Conservation (phyloP, 2,888 invertebrate genomes). For the Pemphredon lugubris region DNA sequence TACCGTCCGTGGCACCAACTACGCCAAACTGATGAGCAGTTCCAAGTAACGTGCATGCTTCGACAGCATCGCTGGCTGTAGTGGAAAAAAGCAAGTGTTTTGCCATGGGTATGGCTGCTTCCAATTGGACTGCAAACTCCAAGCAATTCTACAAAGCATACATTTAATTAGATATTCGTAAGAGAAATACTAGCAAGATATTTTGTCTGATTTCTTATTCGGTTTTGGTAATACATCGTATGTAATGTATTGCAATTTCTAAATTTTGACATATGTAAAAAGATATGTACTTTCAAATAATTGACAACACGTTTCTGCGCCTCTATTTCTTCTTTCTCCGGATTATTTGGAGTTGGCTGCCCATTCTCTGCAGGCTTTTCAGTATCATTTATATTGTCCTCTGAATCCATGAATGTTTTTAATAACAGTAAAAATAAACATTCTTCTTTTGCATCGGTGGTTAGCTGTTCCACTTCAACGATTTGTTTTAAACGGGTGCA, state of each 20-base stretch:
- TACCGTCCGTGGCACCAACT: slow-evolving; percentile 86
- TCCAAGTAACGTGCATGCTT: slow-evolving; percentile 94
- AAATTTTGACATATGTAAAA: too few species aligned
- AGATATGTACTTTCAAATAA: slow-evolving; percentile 86
- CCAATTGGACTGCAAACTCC: slow-evolving; percentile 82
- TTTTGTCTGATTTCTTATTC: too few species aligned
- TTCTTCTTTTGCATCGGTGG: slow-evolving; percentile 63
- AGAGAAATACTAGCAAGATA: too few species aligned
- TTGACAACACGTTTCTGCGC: slow-evolving; percentile 86
- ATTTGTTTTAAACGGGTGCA: slow-evolving; percentile 53
- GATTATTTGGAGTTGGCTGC: slow-evolving; percentile 78
- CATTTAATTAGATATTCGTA: not conserved
- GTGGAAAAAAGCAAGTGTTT: slow-evolving; percentile 88
- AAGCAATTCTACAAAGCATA: slow-evolving; percentile 81
- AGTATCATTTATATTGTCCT: slow-evolving; percentile 58
- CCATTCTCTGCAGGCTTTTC: not conserved
- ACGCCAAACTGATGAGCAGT: slow-evolving; percentile 90
- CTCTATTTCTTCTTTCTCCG: slow-evolving; percentile 83
- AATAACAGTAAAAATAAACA: slow-evolving; percentile 69
- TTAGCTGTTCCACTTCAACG: slow-evolving; percentile 58
- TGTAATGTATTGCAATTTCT: too few species aligned
- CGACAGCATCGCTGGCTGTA: slow-evolving; percentile 90
- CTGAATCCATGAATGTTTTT: slow-evolving; percentile 76
- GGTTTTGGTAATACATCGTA: too few species aligned
- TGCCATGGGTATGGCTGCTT: slow-evolving; percentile 85